phyloP scores from a whole-genome alignment of 2,888 invertebrate genomes.

The Ophion ellenae region DNA sequence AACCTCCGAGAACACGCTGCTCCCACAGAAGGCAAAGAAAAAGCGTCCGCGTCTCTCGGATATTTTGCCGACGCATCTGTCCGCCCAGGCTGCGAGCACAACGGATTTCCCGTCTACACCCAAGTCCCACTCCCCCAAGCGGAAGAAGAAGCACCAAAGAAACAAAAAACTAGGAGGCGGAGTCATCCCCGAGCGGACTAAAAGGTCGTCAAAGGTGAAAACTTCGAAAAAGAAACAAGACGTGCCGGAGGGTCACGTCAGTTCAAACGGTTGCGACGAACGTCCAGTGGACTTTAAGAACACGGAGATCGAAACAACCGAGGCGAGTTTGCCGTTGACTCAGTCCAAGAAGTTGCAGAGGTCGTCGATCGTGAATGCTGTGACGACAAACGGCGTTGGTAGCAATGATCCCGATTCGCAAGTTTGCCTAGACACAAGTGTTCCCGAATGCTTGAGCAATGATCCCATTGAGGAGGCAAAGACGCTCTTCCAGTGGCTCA shows the following conservation, averaged over 20 bases:
- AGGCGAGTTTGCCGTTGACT: no score
- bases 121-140: not conserved
- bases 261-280: no score
- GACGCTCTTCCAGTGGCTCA: conserved; percentile 89
- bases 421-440: no score
- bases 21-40: conserved; percentile 59
- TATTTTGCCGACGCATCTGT: not conserved
- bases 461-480: conserved; percentile 85
- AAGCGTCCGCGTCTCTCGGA: conserved; percentile 32
- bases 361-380: no score
- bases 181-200: not conserved
- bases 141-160: conserved; percentile 45
- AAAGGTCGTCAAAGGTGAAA: conserved; percentile 28
- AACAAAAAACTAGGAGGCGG: not conserved
- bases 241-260: no score
- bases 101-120: no score
- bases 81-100: not conserved
- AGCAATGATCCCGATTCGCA: no score
- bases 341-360: no score
- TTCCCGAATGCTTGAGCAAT: conserved; percentile 40
- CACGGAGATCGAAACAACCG: no score
- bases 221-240: not conserved
- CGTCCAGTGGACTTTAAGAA: no score
- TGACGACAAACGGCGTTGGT: no score
- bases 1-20: conserved; percentile 38